Evolutionary conservation across 2,888 invertebrate genomes (phyloP).

Genomic region (Koerneria pararmatus): DNA sequence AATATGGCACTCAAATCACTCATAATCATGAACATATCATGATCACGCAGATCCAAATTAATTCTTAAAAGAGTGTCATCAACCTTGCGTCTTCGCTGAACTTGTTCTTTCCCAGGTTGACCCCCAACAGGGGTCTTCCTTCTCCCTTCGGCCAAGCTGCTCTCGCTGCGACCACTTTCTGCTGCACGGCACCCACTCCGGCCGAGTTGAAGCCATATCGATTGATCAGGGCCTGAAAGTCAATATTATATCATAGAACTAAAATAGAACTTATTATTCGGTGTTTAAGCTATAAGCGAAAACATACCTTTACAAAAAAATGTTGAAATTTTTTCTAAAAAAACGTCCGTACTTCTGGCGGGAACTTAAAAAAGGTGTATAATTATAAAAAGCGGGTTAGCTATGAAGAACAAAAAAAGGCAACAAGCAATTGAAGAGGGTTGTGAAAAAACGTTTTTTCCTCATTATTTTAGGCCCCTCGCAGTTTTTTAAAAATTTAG

Average conservation of each 20-base stretch:
- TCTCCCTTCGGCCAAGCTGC: conserved; percentile 12
- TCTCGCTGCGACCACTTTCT: conserved; percentile 33
- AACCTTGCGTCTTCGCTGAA: conserved; percentile 69
- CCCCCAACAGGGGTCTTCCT: conserved; percentile 68
- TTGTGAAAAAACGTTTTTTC: too few relatives aligned
- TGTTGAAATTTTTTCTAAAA: too few relatives aligned
- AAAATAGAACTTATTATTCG: background rate
- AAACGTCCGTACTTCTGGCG: too few relatives aligned
- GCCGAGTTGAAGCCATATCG: conserved; percentile 89
- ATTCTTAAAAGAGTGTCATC: background rate
- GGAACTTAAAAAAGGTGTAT: too few relatives aligned
- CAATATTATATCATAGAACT: background rate
- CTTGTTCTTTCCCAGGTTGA: conserved; percentile 96
- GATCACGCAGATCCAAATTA: background rate
- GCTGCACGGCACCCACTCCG: conserved; percentile 69
- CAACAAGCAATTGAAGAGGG: too few relatives aligned
- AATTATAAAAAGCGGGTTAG: too few relatives aligned
- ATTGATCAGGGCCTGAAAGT: conserved; percentile 51
- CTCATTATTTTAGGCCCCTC: too few relatives aligned
- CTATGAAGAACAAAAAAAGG: too few relatives aligned
- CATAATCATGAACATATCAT: too few relatives aligned
- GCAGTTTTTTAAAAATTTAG: too few relatives aligned
- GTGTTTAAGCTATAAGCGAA: conserved; percentile 67
- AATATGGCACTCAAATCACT: background rate
- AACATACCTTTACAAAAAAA: too few relatives aligned